Evolutionary conservation across 2,888 invertebrate species (phyloP).

Genomic region (Chrysomela aeneicollis): DNA sequence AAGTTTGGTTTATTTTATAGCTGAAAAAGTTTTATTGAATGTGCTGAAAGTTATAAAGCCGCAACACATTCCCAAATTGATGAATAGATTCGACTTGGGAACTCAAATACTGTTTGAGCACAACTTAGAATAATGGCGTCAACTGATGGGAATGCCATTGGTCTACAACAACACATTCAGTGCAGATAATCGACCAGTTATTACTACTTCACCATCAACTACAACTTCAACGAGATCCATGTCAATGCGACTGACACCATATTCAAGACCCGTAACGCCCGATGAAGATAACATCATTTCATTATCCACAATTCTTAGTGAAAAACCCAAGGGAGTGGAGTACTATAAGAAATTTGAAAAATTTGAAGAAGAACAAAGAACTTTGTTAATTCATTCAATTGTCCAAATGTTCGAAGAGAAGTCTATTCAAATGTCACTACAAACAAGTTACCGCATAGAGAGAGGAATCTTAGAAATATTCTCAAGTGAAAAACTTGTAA

Average conservation of each 20-base stretch:
- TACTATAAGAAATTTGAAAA: constrained; percentile 36
- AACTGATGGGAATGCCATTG: constrained; percentile 36
- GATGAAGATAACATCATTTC: constrained; percentile 4
- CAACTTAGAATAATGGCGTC: constrained; percentile 41
- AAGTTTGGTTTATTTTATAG: constrained; percentile 15
- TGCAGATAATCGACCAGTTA: background rate
- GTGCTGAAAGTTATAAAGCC: constrained; percentile 34
- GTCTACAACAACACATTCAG: background rate
- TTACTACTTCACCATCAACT: too few relatives aligned
- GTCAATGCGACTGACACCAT: constrained; percentile 4
- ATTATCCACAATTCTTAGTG: constrained; percentile 24
- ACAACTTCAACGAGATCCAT: constrained; percentile 2
- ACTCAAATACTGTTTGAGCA: constrained; percentile 44
- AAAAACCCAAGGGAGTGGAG: constrained; percentile 32
- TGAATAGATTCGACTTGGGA: constrained; percentile 39
- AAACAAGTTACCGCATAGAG: background rate
- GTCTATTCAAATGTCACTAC: constrained; percentile 5
- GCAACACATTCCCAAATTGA: constrained; percentile 39
- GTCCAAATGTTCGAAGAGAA: constrained; percentile 31
- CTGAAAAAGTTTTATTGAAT: constrained; percentile 24
- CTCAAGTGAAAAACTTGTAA: background rate
- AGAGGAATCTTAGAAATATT: background rate
- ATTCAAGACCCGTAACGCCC: constrained; percentile 11
- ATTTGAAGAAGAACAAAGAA: constrained; percentile 42
- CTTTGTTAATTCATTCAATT: constrained; percentile 30